Evolutionary conservation across 2,113 vertebrate species (phyloP), one percentile per base, ranked within the genome.

Genomic region (Gorilla gorilla): DNA sequence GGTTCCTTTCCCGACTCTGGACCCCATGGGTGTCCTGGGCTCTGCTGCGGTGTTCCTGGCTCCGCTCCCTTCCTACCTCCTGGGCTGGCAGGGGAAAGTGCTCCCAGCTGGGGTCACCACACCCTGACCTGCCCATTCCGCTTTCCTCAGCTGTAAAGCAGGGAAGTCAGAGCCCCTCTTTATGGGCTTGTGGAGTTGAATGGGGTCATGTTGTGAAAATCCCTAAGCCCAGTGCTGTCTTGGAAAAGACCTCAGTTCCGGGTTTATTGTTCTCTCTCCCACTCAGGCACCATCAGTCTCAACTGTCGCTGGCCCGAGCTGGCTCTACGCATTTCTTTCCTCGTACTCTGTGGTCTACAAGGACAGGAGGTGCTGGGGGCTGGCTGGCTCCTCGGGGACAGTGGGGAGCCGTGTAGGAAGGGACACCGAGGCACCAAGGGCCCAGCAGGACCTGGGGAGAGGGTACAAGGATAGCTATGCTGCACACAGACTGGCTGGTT

Each of bases 131-230:
- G 43, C 30, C n/a, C 7, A 3, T 1, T 5, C 14, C 38, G 5
- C 38, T 18, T n/a, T 57, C 32, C 57, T n/a, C 11, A 22, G 25
- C 40, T 38, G 35, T 43, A 13, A 14, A 23, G 23, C 48, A 13
- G 10, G 22, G 75, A 17, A 2, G 27, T 35, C 10, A 7, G 2
- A 0, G 14, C 27, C 30, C 18, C 81, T 16, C 75, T 23, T 10
- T 5, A 12, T 1, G 55, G 12, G 79, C 50, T 18, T 25, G 8
- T 6, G 45, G 48, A 27, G 18, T 18, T 55, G 5, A 16, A 0
- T 0, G 7, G 20, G 45, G 10, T 0, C 4, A 30, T 3, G 59
- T 3, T 27, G 61, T 38, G 18, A 35, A 30, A 3, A 32, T 17
- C 35, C 0, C 27, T 14, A 35, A 76, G 72, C 72, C 79, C 4